A percentile compares a stretch with the other conserved stretches of the same genome.
Evolutionary conservation across 2,797 vertebrate genomes (phyloP).

Genomic region (Anguilla marmorata): DNA sequence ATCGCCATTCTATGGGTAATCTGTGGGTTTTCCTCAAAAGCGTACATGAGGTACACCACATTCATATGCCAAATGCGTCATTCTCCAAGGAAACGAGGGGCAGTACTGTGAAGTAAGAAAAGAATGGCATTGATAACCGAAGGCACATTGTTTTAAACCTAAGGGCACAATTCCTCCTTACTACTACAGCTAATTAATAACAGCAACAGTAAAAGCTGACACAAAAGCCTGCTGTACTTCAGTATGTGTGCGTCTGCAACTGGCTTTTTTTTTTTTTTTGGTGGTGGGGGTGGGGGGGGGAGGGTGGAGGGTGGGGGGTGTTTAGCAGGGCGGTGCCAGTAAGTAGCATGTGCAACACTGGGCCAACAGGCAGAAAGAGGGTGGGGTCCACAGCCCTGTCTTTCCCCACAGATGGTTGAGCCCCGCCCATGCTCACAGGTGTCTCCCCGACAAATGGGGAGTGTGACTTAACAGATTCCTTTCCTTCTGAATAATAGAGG

Average conservation of each 20-base stretch:
- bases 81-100: slow-evolving; percentile 70
- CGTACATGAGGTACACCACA: slow-evolving; percentile 45
- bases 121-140: slow-evolving; percentile 79
- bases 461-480: slow-evolving; percentile 19
- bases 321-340: slow-evolving; percentile 44
- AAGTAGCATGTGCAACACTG: slow-evolving; percentile 27
- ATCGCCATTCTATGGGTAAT: slow-evolving; percentile 37
- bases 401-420: not conserved
- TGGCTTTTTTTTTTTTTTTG: not conserved
- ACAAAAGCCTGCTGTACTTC: slow-evolving; percentile 45
- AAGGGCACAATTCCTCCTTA: slow-evolving; percentile 77
- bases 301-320: slow-evolving; percentile 35
- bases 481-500: slow-evolving; percentile 36
- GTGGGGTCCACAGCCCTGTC: slow-evolving; percentile 38
- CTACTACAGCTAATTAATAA: slow-evolving; percentile 61
- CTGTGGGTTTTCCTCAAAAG: slow-evolving; percentile 51
- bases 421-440: not conserved
- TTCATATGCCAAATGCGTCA: slow-evolving; percentile 17
- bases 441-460: slow-evolving; percentile 21
- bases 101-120: slow-evolving; percentile 57
- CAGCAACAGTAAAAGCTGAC: slow-evolving; percentile 42
- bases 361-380: slow-evolving; percentile 25
- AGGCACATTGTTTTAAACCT: slow-evolving; percentile 87
- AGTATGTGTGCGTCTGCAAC: slow-evolving; percentile 44
- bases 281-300: not conserved